These are phyloP conservation scores for Habroteleia sp. DNA, from an alignment of 2,888 invertebrate species.

Conservation along the genomic window DNA sequence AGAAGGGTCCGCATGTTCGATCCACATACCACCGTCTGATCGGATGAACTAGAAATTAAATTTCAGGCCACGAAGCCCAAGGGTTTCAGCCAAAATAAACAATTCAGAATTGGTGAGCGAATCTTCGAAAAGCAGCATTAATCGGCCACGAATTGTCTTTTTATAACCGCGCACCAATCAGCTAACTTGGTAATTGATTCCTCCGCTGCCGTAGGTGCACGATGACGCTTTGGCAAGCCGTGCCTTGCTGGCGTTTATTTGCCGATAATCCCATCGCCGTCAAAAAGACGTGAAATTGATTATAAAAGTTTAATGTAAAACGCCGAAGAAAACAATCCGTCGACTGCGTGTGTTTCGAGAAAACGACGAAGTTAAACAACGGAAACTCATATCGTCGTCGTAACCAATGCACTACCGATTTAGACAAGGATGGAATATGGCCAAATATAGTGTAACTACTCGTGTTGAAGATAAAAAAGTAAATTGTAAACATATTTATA, in stretches of 20 bases:
- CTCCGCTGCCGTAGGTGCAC: not conserved
- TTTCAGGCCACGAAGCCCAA: constrained; percentile 36
- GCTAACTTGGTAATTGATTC: constrained; percentile 16
- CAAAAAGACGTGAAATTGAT: constrained; percentile 44
- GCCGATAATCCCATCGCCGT: constrained; percentile 26
- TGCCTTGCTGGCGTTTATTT: not conserved
- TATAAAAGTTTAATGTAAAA: constrained; percentile 48
- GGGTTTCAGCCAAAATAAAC: constrained; percentile 25
- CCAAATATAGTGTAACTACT: too few species aligned
- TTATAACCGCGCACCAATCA: constrained; percentile 8
- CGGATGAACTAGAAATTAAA: constrained; percentile 50
- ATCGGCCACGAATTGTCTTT: constrained; percentile 5
- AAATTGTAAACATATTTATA: too few species aligned
- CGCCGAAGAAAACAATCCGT: constrained; percentile 21
- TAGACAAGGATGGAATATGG: too few species aligned
- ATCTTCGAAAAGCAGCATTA: constrained; percentile 8
- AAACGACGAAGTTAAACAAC: constrained; percentile 36
- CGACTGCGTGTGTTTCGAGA: constrained; percentile 20
- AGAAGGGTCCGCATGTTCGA: constrained; percentile 55
- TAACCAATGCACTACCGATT: not conserved
- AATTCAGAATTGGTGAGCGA: constrained; percentile 23
- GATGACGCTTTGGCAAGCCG: not conserved
- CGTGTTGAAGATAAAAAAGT: too few species aligned
- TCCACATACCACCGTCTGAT: constrained; percentile 39
- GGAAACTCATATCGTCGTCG: constrained; percentile 10